Evolutionary conservation across 2,888 invertebrate genomes (phyloP), one percentile per base, ranked within the genome.

Genomic region (Dendrolimus pini): DNA sequence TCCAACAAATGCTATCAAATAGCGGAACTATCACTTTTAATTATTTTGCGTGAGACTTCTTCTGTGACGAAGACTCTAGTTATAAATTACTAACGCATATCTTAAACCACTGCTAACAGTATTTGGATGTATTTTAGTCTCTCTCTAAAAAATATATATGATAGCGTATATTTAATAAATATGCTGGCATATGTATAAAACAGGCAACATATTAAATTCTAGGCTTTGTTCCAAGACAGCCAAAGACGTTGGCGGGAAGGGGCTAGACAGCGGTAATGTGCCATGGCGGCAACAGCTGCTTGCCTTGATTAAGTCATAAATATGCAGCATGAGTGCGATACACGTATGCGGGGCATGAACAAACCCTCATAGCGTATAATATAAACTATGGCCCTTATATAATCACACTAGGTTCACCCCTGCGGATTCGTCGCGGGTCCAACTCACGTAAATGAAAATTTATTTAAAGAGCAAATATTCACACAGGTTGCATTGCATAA

Each of bases 221-320:
- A 47, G 47, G 47, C 47, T 47, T 2, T 47, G 12, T 47, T 12
- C 47, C 12, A 47, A 47, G 47, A 47, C 47, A 12, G 47, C 30
- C 12, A 47, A 47, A 47, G 47, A 47, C 47, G 47, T 47, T 12
- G 47, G 47, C 47, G 47, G 47, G 47, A 47, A 9, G 47, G 47
- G 47, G 30, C 30, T 47, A 47, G 47, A 47, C 47, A 69, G 64
- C 67, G 72, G 73, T 76, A 74, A 75, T 73, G 71, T 68, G 71
- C 66, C 62, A 65, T 64, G 68, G 59, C 63, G 72, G 76, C 67
- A 74, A 76, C 79, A 79, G 77, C 77, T 79, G 79, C 65, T 69
- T 65, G 65, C 59, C 74, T 76, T 78, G 79, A 80, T 80, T 78
- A 78, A 77, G 74, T 69, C 70, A 77, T 80, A 78, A 80, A 80